phyloP scores from a whole-genome alignment of 2,797 vertebrate species.

The Falco berigora region DNA sequence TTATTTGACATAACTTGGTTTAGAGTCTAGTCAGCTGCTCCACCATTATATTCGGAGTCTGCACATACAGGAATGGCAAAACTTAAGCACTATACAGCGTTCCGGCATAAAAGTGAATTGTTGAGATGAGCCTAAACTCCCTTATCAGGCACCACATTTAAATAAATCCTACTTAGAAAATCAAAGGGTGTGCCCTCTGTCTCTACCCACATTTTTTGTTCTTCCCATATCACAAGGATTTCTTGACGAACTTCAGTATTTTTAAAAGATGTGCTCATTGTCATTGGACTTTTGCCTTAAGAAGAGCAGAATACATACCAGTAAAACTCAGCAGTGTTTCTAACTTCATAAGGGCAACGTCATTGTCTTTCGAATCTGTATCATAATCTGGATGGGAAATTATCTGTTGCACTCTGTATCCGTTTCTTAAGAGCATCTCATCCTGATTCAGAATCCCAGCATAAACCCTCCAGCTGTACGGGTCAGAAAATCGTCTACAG shows the following conservation, averaged over 20 bases:
- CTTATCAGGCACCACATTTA: neutral
- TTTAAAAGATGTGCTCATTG: neutral
- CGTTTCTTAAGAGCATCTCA: constrained; percentile 37
- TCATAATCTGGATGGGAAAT: constrained; percentile 75
- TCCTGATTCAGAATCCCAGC: constrained; percentile 72
- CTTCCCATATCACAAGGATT: neutral
- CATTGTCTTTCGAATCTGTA: constrained; percentile 72
- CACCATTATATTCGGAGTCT: neutral
- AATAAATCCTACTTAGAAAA: neutral
- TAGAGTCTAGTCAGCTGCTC: neutral
- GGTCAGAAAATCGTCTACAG: constrained; percentile 46
- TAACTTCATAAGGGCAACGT: constrained; percentile 84
- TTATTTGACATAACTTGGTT: neutral
- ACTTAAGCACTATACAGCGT: neutral
- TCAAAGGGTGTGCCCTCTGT: neutral
- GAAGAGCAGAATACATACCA: constrained; percentile 61
- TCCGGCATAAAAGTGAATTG: neutral
- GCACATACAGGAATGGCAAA: neutral
- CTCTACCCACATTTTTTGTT: neutral
- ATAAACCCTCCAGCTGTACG: constrained; percentile 69
- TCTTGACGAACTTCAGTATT: neutral
- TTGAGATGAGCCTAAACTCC: neutral
- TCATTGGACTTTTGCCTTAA: neutral
- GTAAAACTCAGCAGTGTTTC: constrained; percentile 61
- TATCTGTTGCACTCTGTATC: constrained; percentile 66